A percentile compares a stretch with the other conserved stretches of the same genome.
These are phyloP conservation scores for Myodes glareolus DNA, from an alignment of 2,113 vertebrate genomes.

Conservation along the genomic window DNA sequence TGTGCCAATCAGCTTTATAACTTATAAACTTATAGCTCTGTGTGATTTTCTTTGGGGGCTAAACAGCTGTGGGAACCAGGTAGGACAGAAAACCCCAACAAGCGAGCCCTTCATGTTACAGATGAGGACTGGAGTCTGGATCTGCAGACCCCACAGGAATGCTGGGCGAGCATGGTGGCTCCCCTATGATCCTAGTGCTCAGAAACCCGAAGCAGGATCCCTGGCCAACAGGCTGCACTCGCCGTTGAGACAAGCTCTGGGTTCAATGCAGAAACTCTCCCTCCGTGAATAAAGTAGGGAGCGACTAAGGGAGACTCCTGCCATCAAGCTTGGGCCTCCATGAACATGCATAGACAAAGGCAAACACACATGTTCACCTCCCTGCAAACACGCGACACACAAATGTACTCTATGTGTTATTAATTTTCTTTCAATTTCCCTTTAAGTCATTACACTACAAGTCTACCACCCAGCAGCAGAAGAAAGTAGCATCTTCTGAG, in stretches of 20 bases:
- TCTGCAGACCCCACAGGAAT: neutral
- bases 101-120: too few species aligned
- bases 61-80: too few species aligned
- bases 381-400: neutral
- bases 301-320: neutral
- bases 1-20: too few species aligned
- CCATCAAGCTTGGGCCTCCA: neutral
- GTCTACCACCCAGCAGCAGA: neutral
- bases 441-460: neutral
- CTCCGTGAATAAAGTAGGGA: neutral
- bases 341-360: neutral
- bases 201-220: neutral
- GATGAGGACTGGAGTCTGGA: neutral
- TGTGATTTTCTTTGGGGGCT: too few species aligned
- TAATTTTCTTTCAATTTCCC: neutral
- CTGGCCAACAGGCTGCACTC: neutral
- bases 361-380: neutral
- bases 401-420: neutral
- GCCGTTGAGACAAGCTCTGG: neutral
- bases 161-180: neutral
- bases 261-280: neutral
- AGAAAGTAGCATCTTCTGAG: neutral
- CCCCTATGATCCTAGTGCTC: neutral
- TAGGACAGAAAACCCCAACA: too few species aligned
- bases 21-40: too few species aligned